Evolutionary conservation across 2,888 invertebrate genomes (phyloP).

Genomic region (Drosophila dives): DNA sequence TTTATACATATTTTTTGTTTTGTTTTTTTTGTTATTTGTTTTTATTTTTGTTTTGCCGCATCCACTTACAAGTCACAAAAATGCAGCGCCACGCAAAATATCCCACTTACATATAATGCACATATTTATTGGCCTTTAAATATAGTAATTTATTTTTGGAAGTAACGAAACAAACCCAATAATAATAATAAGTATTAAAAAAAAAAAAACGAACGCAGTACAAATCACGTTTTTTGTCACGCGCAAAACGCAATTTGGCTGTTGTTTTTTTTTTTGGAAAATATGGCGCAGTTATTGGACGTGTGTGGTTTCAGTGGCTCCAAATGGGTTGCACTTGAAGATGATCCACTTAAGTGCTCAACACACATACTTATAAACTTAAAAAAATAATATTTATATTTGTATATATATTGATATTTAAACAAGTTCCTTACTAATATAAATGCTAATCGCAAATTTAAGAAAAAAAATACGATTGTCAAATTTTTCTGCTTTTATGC

Average conservation of each 20-base stretch:
- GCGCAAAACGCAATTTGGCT: constrained; percentile 41
- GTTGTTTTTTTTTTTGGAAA: constrained; percentile 16
- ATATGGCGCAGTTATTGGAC: constrained; percentile 40
- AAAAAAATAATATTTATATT: not conserved
- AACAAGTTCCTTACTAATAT: not conserved
- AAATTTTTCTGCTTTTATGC: not conserved
- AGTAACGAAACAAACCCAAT: constrained; percentile 1
- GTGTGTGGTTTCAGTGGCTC: constrained; percentile 17
- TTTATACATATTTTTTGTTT: not conserved
- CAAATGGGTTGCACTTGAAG: constrained; percentile 23
- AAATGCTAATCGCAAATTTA: not conserved
- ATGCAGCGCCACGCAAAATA: constrained; percentile 65
- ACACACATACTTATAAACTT: too few species aligned
- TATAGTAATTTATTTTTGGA: constrained; percentile 59
- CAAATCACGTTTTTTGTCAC: constrained; percentile 61
- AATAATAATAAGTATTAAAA: constrained; percentile 9
- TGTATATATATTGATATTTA: not conserved
- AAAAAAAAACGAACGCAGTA: not conserved
- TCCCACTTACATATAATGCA: constrained; percentile 23
- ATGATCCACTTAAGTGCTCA: constrained; percentile 15
- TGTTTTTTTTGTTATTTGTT: not conserved
- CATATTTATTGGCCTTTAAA: constrained; percentile 46
- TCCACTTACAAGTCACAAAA: constrained; percentile 66
- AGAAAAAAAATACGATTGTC: not conserved
- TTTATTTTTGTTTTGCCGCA: constrained; percentile 41